These are phyloP conservation scores for Crotophaga sulcirostris DNA, from an alignment of 2,113 vertebrate species.

Conservation along the genomic window DNA sequence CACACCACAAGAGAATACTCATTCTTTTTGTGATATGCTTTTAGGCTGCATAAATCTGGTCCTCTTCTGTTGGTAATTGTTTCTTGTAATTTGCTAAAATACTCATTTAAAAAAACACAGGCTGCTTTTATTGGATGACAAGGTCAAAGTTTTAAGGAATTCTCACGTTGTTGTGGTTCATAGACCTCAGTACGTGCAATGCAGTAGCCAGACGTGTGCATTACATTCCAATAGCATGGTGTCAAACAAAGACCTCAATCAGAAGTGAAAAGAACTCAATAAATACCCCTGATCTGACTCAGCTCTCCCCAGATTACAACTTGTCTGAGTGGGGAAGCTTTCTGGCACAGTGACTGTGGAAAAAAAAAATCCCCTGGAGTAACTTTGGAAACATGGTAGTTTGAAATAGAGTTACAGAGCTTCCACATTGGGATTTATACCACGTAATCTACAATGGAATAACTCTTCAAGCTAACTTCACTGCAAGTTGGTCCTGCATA, in stretches of 20 bases:
- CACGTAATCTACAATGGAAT: background rate
- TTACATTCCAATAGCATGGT: background rate
- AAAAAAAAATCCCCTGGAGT: background rate
- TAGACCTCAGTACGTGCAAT: background rate
- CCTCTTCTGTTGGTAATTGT: background rate
- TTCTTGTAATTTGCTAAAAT: background rate
- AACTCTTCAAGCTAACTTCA: background rate
- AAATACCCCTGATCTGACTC: background rate
- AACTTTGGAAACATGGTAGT: background rate
- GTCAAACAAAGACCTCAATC: background rate
- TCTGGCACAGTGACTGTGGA: background rate
- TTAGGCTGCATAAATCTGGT: background rate
- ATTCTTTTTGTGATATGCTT: constrained; percentile 1
- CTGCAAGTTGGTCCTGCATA: background rate
- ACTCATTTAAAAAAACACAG: background rate
- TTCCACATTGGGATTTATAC: background rate
- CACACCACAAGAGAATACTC: background rate
- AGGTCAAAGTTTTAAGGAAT: background rate
- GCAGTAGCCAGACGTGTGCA: accelerated
- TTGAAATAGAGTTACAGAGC: background rate
- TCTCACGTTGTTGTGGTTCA: background rate
- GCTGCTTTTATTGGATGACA: background rate
- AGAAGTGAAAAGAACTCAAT: constrained; percentile 1
- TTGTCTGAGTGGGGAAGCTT: background rate
- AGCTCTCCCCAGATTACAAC: background rate